Evolutionary conservation across 1,140 invertebrate genomes (phyloP), one percentile per base, ranked within the genome.

Genomic region (Drosophila navojoa): DNA sequence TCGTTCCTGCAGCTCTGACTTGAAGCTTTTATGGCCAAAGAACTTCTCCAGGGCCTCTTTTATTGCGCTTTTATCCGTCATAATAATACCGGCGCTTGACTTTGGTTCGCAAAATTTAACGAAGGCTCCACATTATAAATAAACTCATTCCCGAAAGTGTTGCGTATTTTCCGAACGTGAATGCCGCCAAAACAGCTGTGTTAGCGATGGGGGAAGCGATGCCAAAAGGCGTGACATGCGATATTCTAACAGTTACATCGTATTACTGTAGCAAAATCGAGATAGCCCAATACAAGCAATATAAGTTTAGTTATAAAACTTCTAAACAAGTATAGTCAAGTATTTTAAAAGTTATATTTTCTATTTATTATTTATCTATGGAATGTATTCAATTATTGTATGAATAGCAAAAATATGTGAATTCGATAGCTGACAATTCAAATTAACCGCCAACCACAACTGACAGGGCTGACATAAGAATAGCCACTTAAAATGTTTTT

Each of bases 1-100:
- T 16, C 57, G 74, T 52, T 89, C 70, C 55, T 92, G 91, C 11
- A 92, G 69, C 38, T 89, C 77, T 4, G 82, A 91, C 63, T 92
- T 92, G 55, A 92, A 92, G n/a, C 57, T 66, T 1, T 69, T 75
- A 47, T 91, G 76, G 5, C 87, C 85, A 27, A 92, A 92, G 35
- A 86, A 59, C 57, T 79, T 77, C 19, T 77, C 59, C 25, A 92
- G 58, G 4, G 63, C 78, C 55, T 71, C 73, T 13, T 54, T 35
- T 13, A 91, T 64, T n/a, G 42, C 52, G n/a, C 47, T 53, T 13
- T 80, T 77, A 5, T 76, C 61, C 5, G 52, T 57, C 71, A 82
- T 90, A 57, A 15, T 55, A 16, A 15, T 15, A 11, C 11, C 22
- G 27, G 32, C 13, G 52, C 5, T 42, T 44, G 4, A n/a, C 27